These are phyloP conservation scores for zebrafish (Danio rerio) DNA, from an alignment of 2,113 vertebrate species.

Conservation along the genomic window GRCz12tu NC_133191.1:56254001-56254500, in stretches of 20 bases:
- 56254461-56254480: no score
- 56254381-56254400: no score
- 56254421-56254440: no score
- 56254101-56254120: slow-evolving; percentile 57
- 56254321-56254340: slow-evolving; percentile 56
- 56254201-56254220: slow-evolving; percentile 49
- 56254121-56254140: not conserved
- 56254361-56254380: not conserved
- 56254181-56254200: slow-evolving; percentile 50
- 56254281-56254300: slow-evolving; percentile 43
- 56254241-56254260: slow-evolving; percentile 61
- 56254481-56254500: no score
- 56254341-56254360: not conserved
- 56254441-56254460: no score
- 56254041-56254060: no score
- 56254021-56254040: no score
- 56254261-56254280: slow-evolving; percentile 63
- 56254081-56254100: slow-evolving; percentile 67
- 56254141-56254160: not conserved
- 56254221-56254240: slow-evolving; percentile 43
- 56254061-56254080: no score
- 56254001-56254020: no score
- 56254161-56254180: not conserved
- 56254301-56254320: not conserved
- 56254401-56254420: no score